Evolutionary conservation across 2,888 invertebrate species (phyloP).

Genomic region (Lepidocyrtinus sp.): DNA sequence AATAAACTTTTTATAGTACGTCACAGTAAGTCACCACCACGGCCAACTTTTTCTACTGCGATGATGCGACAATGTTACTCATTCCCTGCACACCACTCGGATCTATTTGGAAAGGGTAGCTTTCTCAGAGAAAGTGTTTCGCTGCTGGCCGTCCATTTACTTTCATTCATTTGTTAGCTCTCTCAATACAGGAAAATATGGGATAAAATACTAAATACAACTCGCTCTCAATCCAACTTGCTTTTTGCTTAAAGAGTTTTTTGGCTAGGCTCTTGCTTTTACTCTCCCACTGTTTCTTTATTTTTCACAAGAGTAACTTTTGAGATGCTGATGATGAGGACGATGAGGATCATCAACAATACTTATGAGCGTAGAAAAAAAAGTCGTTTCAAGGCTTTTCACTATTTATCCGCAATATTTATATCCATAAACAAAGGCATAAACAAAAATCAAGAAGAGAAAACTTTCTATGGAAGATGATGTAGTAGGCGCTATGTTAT

Average conservation of each 20-base stretch:
- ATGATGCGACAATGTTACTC: constrained; percentile 5
- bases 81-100: not conserved
- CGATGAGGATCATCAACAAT: constrained; percentile 7
- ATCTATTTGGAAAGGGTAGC: not conserved
- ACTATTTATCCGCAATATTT: constrained; percentile 39
- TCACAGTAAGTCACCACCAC: constrained; percentile 36
- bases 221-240: constrained; percentile 20
- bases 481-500: no score
- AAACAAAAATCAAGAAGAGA: constrained; percentile 24
- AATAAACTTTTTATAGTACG: constrained; percentile 44
- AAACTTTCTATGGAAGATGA: no score
- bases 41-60: constrained; percentile 37
- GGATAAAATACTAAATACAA: constrained; percentile 26
- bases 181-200: constrained; percentile 29
- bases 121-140: not conserved
- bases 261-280: constrained; percentile 19
- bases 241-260: constrained; percentile 11
- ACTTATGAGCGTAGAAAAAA: not conserved
- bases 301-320: not conserved
- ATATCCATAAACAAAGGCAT: constrained; percentile 28
- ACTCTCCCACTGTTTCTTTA: constrained; percentile 14
- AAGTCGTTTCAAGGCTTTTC: constrained; percentile 34
- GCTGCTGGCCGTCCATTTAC: not conserved
- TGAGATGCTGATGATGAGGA: constrained; percentile 10
- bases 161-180: constrained; percentile 39